Evolutionary conservation across 2,888 invertebrate species (phyloP).

Genomic region (Lasioglossum vierecki): DNA sequence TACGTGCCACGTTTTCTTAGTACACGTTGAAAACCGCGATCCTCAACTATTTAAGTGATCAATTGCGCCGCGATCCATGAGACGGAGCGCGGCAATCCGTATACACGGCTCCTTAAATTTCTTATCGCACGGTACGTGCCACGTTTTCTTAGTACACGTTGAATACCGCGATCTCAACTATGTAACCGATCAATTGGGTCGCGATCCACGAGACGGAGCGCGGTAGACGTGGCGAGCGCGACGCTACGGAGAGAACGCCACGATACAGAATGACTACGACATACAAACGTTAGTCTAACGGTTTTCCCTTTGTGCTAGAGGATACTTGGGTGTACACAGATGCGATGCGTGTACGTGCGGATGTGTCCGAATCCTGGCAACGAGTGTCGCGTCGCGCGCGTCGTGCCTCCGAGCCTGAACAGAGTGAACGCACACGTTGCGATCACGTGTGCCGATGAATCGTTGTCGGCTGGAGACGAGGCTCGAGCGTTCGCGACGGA

Average conservation of each 20-base stretch:
- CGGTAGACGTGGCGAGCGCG: not conserved
- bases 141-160: too few species aligned
- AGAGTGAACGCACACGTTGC: not conserved
- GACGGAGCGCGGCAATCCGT: too few species aligned
- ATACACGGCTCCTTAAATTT: too few species aligned
- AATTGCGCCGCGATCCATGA: not conserved
- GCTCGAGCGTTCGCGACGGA: not conserved
- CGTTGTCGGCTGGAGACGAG: not conserved
- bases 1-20: too few species aligned
- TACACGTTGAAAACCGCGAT: too few species aligned
- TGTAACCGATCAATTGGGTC: not conserved
- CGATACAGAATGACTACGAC: conserved; percentile 71
- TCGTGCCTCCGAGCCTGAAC: not conserved
- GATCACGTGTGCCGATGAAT: not conserved
- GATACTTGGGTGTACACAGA: conserved; percentile 68
- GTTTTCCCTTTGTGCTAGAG: conserved; percentile 72
- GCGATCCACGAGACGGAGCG: not conserved
- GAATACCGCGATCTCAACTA: too few species aligned
- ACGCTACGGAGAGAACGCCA: not conserved
- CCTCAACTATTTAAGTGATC: not conserved
- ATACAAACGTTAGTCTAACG: conserved; percentile 78
- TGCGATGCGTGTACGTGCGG: conserved; percentile 45
- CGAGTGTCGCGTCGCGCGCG: not conserved
- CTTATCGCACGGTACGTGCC: too few species aligned
- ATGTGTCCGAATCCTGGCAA: not conserved